Evolutionary conservation across 2,797 vertebrate species (phyloP).

Genomic region (Chaenodraco wilsoni): DNA sequence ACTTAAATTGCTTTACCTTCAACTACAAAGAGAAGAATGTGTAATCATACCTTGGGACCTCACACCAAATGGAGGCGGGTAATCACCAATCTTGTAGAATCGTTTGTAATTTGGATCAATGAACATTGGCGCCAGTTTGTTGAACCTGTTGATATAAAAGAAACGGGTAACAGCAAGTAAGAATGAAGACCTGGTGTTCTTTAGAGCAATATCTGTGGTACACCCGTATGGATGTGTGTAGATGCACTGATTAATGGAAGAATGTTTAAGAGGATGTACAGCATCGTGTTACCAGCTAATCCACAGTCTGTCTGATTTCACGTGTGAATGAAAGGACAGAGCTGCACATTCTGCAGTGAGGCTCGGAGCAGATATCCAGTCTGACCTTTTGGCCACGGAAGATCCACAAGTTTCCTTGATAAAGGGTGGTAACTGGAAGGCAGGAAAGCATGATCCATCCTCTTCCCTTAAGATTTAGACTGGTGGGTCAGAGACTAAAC

Average conservation of each 20-base stretch:
- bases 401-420: no score
- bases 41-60: slow-evolving; percentile 90
- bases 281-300: slow-evolving; percentile 56
- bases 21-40: background rate
- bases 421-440: background rate
- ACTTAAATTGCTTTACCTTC: background rate
- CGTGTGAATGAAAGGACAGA: slow-evolving; percentile 5
- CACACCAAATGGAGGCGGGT: slow-evolving; percentile 90
- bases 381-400: background rate
- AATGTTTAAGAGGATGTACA: slow-evolving; percentile 61
- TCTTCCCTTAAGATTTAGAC: background rate
- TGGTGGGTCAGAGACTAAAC: background rate
- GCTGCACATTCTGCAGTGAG: background rate
- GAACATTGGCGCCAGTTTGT: slow-evolving; percentile 90
- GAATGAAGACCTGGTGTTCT: slow-evolving; percentile 13
- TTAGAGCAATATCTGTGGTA: slow-evolving; percentile 13
- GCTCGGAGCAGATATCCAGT: background rate
- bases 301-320: slow-evolving; percentile 43
- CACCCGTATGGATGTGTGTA: slow-evolving; percentile 16
- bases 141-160: slow-evolving; percentile 85
- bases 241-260: slow-evolving; percentile 45
- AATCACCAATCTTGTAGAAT: slow-evolving; percentile 87
- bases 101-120: slow-evolving; percentile 90
- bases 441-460: background rate
- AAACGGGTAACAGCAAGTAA: slow-evolving; percentile 41